Conservation (phyloP, 2,113 vertebrate species). For the Anser cygnoides region DNA sequence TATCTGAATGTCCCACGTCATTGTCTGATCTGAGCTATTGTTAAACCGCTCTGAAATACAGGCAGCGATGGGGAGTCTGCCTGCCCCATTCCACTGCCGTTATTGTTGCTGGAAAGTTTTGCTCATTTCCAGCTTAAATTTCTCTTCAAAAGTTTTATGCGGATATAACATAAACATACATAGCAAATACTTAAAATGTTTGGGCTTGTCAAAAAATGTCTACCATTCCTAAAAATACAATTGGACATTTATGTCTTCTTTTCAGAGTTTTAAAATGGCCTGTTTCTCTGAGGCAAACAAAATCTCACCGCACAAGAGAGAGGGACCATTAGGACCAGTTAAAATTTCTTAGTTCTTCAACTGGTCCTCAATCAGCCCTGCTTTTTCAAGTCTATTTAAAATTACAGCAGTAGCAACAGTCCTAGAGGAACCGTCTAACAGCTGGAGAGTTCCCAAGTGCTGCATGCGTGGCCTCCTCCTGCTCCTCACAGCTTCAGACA, state of each 20-base stretch:
- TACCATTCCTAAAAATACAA: conserved; percentile 6
- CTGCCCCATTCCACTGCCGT: background rate
- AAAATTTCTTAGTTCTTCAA: background rate
- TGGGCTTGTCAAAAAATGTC: background rate
- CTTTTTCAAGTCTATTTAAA: background rate
- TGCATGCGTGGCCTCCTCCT: background rate
- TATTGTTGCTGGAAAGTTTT: conserved; percentile 35
- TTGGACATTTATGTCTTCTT: background rate
- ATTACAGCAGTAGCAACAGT: background rate
- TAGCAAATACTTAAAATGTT: background rate
- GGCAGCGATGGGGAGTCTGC: background rate
- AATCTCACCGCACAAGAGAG: background rate
- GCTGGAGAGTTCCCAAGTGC: background rate
- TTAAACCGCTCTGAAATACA: background rate
- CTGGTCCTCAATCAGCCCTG: background rate
- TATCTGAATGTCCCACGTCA: background rate
- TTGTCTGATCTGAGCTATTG: background rate
- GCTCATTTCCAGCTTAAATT: conserved; percentile 6
- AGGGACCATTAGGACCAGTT: background rate
- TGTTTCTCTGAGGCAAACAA: background rate
- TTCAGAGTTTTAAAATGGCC: background rate
- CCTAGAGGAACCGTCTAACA: background rate
- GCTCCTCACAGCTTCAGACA: background rate
- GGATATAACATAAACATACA: background rate
- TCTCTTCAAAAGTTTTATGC: background rate